Percentiles rank a stretch among this genome's conserved stretches.
Evolutionary conservation across 2,888 invertebrate genomes (phyloP).

Genomic region (Arrhopalites spinosus): DNA sequence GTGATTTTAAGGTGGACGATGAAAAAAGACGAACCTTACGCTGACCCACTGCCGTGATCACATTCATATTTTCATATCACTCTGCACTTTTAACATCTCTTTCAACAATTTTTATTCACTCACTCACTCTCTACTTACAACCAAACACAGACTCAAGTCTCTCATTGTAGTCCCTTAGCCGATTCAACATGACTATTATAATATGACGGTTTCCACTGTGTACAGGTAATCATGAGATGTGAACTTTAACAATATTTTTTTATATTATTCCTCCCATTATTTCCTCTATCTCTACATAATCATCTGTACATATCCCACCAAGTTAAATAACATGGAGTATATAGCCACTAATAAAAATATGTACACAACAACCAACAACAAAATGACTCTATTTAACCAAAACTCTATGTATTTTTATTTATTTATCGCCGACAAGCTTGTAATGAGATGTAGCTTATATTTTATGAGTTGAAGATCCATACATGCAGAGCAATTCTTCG

Average conservation of each 20-base stretch:
- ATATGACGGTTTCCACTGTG: neutral
- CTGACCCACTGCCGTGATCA: conserved; percentile 34
- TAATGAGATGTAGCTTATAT: conserved; percentile 28
- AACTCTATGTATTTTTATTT: neutral
- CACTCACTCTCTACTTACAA: neutral
- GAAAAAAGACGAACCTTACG: conserved; percentile 23
- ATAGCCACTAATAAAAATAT: neutral
- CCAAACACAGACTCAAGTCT: too few species aligned
- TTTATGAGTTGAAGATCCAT: conserved; percentile 17
- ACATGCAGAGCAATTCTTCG: conserved; percentile 32
- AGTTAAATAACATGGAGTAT: too few species aligned
- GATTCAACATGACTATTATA: too few species aligned
- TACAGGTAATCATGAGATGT: neutral
- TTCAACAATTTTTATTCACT: too few species aligned
- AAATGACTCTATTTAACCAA: conserved; percentile 1
- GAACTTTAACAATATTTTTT: neutral
- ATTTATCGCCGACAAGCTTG: conserved; percentile 1
- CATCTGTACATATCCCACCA: too few species aligned
- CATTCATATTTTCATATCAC: conserved; percentile 9
- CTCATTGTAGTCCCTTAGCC: too few species aligned
- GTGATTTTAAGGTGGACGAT: conserved; percentile 30
- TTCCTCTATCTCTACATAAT: too few species aligned
- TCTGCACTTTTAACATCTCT: neutral
- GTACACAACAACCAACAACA: too few species aligned
- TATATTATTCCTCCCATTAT: too few species aligned